Conservation (phyloP, 2,888 invertebrate species). For the Linyphia triangularis region DNA sequence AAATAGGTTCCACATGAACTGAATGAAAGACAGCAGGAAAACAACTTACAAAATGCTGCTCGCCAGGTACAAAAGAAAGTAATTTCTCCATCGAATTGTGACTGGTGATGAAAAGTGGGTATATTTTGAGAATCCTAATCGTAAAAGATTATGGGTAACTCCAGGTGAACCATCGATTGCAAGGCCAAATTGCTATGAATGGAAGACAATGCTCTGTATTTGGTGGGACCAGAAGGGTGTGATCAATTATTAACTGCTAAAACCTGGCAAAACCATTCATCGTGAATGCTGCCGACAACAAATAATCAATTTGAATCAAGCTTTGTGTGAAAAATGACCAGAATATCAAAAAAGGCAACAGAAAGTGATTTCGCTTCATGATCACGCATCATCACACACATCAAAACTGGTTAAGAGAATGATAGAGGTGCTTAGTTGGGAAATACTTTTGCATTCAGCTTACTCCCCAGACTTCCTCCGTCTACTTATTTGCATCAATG, state of each 20-base stretch:
- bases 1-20: too few relatives aligned
- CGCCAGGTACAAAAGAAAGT: too few relatives aligned
- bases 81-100: background rate
- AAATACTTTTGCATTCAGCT: background rate
- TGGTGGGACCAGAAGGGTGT: background rate
- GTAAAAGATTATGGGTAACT: slow-evolving; percentile 2
- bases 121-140: background rate
- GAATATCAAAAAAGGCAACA: slow-evolving; percentile 1
- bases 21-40: too few relatives aligned
- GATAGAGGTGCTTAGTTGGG: background rate
- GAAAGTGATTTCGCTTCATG: background rate
- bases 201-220: slow-evolving; percentile 7
- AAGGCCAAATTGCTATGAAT: slow-evolving; percentile 14
- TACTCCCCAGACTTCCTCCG: background rate
- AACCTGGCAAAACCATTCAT: background rate
- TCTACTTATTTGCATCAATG: too few relatives aligned
- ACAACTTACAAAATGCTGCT: too few relatives aligned
- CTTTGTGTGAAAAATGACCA: background rate
- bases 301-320: slow-evolving; percentile 8
- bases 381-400: background rate
- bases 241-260: slow-evolving; percentile 12
- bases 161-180: background rate
- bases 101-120: slow-evolving; percentile 1
- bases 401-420: background rate
- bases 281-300: background rate